Evolutionary conservation across 2,113 vertebrate species (phyloP).

Genomic region (Notothenia rossii): DNA sequence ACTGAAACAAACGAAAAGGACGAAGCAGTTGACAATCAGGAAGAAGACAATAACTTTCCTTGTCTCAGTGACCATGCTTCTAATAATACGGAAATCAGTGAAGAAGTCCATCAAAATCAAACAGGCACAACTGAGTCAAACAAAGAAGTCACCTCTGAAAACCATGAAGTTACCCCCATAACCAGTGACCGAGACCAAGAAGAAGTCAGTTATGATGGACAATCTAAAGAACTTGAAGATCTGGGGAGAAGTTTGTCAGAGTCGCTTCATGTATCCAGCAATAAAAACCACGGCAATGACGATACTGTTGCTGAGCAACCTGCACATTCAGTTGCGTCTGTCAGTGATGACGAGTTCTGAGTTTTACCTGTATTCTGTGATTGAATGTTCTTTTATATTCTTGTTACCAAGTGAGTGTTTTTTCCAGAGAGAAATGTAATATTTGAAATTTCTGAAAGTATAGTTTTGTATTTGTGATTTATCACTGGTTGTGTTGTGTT

Average conservation of each 20-base stretch:
- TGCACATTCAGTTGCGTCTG: slow-evolving; percentile 14
- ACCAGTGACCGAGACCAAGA: slow-evolving; percentile 25
- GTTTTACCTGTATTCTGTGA: slow-evolving; percentile 30
- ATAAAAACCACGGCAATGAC: slow-evolving; percentile 18
- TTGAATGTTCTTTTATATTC: neutral
- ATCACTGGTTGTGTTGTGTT: slow-evolving; percentile 2
- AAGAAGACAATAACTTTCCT: neutral
- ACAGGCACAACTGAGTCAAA: neutral
- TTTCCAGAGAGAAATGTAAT: slow-evolving; percentile 1
- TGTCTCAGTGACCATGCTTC: slow-evolving; percentile 12
- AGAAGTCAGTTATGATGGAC: slow-evolving; percentile 28
- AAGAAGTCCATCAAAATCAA: slow-evolving; percentile 35
- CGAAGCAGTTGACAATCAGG: slow-evolving; percentile 2
- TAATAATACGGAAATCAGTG: slow-evolving; percentile 1
- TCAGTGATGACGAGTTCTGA: slow-evolving; percentile 82
- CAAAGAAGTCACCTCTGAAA: slow-evolving; percentile 25
- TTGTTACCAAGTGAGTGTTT: slow-evolving; percentile 21
- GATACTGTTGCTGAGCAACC: slow-evolving; percentile 36
- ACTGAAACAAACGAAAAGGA: slow-evolving; percentile 34
- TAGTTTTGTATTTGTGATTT: slow-evolving; percentile 23
- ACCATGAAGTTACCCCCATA: slow-evolving; percentile 12
- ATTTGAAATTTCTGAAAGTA: neutral
- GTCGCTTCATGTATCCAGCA: slow-evolving; percentile 69
- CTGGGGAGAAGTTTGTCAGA: slow-evolving; percentile 72
- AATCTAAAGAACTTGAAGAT: slow-evolving; percentile 70